Evolutionary conservation across 2,113 vertebrate genomes (phyloP).

Genomic region (Megaptera novaeangliae): DNA sequence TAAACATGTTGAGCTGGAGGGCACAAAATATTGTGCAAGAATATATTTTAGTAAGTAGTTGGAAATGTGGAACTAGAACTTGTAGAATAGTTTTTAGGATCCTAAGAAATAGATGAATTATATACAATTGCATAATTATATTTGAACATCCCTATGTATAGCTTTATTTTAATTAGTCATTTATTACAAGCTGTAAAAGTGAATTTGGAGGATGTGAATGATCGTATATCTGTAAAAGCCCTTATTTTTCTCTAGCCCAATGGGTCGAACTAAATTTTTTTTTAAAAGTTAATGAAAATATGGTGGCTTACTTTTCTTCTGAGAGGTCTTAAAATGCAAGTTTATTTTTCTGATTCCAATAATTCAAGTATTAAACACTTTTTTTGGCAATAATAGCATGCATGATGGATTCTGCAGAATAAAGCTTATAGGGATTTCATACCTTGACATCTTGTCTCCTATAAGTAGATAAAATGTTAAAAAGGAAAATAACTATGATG

Average conservation of each 20-base stretch:
- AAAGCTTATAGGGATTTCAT: background rate
- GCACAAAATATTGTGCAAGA: background rate
- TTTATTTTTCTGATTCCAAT: background rate
- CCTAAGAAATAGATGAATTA: background rate
- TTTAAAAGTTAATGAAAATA: background rate
- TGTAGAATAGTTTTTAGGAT: background rate
- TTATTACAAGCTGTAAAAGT: background rate
- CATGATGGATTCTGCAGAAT: background rate
- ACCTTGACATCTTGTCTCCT: background rate
- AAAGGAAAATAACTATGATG: background rate
- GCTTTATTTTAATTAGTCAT: background rate
- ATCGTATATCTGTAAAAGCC: background rate
- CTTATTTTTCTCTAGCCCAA: background rate
- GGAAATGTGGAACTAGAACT: background rate
- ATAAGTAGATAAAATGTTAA: background rate
- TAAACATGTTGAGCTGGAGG: background rate
- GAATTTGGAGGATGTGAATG: background rate
- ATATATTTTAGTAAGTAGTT: background rate
- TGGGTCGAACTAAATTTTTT: background rate
- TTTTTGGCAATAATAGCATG: background rate
- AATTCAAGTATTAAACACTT: background rate
- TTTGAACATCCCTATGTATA: background rate
- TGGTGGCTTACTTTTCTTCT: background rate
- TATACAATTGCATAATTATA: background rate
- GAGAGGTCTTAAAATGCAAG: background rate